Conservation (phyloP, 1,140 invertebrate species). For the Zaprionus lachaisei region DNA sequence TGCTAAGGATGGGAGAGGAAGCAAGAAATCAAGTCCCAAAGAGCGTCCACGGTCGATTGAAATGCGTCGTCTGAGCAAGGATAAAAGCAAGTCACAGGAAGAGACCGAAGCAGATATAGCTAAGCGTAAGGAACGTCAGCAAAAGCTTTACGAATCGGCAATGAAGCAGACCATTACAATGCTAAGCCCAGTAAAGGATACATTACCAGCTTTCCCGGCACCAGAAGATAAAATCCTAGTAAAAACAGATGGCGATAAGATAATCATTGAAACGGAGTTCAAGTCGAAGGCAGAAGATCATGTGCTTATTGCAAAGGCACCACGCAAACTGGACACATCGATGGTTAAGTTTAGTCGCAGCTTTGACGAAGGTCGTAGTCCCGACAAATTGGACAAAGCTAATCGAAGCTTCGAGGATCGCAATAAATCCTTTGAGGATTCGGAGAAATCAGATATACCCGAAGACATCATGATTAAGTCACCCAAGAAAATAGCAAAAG, state of each 20-base stretch:
- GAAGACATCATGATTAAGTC: constrained; percentile 86
- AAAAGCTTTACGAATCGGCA: constrained; percentile 89
- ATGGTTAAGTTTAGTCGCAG: constrained; percentile 88
- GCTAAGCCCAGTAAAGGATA: constrained; percentile 89
- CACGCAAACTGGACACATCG: constrained; percentile 88
- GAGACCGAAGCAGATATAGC: constrained; percentile 88
- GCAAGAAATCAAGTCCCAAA: constrained; percentile 85
- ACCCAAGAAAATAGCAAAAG: constrained; percentile 86
- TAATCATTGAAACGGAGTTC: constrained; percentile 88
- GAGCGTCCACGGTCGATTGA: constrained; percentile 88
- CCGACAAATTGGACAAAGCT: constrained; percentile 85
- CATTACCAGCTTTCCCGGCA: constrained; percentile 88
- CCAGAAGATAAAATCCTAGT: constrained; percentile 88
- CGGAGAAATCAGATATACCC: constrained; percentile 86
- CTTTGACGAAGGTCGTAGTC: constrained; percentile 87
- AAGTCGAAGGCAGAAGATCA: constrained; percentile 87
- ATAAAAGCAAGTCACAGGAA: constrained; percentile 88
- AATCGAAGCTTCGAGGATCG: constrained; percentile 87
- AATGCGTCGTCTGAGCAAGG: constrained; percentile 87
- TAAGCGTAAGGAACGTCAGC: constrained; percentile 89
- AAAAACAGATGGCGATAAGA: constrained; percentile 87
- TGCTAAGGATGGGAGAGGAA: constrained; percentile 84
- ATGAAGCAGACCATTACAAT: constrained; percentile 89
- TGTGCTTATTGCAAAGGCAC: constrained; percentile 89
- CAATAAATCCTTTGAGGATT: constrained; percentile 87